A percentile compares a stretch with the other conserved stretches of the same genome.
phyloP scores from a whole-genome alignment of 2,113 vertebrate genomes.

The Pangasianodon gigas region DNA sequence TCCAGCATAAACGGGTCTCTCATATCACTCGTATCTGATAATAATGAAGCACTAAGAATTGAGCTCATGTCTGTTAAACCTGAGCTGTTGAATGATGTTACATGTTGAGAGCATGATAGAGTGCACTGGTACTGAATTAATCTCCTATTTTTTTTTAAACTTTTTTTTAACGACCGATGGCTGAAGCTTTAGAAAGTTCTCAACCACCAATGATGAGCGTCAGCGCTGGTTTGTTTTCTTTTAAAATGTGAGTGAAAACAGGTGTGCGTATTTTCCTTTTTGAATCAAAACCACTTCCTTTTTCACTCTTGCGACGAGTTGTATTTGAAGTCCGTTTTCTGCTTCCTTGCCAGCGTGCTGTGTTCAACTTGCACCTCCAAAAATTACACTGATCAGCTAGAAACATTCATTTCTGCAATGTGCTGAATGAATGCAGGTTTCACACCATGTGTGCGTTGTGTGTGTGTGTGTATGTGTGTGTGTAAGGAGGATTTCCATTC shows the following conservation, averaged over 20 bases:
- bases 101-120: not conserved
- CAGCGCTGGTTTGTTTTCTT: conserved; percentile 50
- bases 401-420: conserved; percentile 32
- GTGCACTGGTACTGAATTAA: not conserved
- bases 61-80: not conserved
- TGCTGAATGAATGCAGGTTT: conserved; percentile 16
- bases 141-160: not conserved
- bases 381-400: not conserved
- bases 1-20: not conserved
- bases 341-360: conserved; percentile 9
- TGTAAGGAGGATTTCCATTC: not conserved
- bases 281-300: conserved; percentile 56
- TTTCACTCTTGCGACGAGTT: conserved; percentile 21
- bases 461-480: not conserved
- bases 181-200: conserved; percentile 10
- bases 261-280: conserved; percentile 51
- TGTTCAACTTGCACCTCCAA: conserved; percentile 13
- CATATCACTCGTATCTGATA: not conserved
- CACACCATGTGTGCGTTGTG: not conserved
- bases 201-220: conserved; percentile 41
- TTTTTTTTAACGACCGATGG: not conserved
- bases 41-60: not conserved
- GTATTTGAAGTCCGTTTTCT: conserved; percentile 50
- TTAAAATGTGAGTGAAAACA: conserved; percentile 55
- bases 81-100: not conserved